Conservation (phyloP, 2,888 invertebrate species). For the Atrina japonica region DNA sequence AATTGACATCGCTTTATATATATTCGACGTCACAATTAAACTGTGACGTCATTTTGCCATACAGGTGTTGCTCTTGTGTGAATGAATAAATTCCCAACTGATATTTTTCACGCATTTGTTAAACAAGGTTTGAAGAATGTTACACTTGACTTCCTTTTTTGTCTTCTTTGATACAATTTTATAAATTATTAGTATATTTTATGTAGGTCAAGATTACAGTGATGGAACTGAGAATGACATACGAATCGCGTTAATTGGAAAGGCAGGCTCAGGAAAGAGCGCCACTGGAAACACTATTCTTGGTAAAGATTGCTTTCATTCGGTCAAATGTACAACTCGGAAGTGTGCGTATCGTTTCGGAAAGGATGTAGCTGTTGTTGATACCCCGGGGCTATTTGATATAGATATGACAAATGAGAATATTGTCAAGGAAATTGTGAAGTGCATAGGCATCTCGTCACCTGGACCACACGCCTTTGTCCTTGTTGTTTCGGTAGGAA, state of each 20-base stretch:
- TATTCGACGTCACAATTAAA: too few relatives aligned
- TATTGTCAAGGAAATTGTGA: conserved; percentile 32
- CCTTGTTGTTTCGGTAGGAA: conserved; percentile 27
- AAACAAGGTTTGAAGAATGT: too few relatives aligned
- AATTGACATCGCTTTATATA: too few relatives aligned
- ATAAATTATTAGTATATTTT: too few relatives aligned
- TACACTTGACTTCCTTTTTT: too few relatives aligned
- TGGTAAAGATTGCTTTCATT: conserved; percentile 10
- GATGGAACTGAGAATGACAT: conserved; percentile 10
- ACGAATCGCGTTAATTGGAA: conserved; percentile 34
- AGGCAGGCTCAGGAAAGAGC: conserved; percentile 41
- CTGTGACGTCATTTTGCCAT: too few relatives aligned
- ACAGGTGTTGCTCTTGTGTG: too few relatives aligned
- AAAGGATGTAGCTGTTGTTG: conserved; percentile 20
- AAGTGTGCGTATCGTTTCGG: conserved; percentile 25
- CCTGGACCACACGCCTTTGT: conserved; percentile 43
- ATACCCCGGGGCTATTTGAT: conserved; percentile 44
- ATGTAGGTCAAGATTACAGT: too few relatives aligned
- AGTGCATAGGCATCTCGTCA: conserved; percentile 32
- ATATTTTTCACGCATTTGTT: too few relatives aligned
- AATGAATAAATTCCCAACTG: too few relatives aligned
- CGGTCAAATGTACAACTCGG: conserved; percentile 22
- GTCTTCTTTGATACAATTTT: too few relatives aligned
- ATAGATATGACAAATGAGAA: conserved; percentile 29
- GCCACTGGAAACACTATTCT: conserved; percentile 41